phyloP scores from a whole-genome alignment of 2,797 vertebrate genomes.

The Pempheris klunzingeri region DNA sequence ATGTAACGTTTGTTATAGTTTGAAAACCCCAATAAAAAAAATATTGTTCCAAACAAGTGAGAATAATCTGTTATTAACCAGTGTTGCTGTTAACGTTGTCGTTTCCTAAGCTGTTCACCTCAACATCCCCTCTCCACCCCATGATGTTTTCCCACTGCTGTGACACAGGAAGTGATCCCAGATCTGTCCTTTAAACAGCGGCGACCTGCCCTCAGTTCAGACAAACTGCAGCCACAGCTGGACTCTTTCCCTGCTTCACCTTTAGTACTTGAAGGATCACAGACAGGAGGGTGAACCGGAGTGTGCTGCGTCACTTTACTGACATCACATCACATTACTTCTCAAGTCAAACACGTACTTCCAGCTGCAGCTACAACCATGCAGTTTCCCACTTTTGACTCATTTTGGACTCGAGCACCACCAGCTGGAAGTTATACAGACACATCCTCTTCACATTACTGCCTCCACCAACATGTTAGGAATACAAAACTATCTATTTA shows the following conservation, averaged over 20 bases:
- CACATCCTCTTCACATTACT: slow-evolving; percentile 12
- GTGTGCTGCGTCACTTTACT: slow-evolving; percentile 4
- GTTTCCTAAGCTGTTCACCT: background rate
- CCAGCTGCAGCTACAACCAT: background rate
- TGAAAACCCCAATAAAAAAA: too few species aligned
- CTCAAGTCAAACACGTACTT: background rate
- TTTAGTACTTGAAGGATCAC: background rate
- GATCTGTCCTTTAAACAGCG: background rate
- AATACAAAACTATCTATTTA: slow-evolving; percentile 13
- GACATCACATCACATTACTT: background rate
- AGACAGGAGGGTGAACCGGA: slow-evolving; percentile 3
- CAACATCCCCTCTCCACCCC: too few species aligned
- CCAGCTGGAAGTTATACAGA: background rate
- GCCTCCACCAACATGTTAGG: background rate
- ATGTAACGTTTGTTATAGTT: too few species aligned
- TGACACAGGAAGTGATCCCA: background rate
- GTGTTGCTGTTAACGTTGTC: background rate
- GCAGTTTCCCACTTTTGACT: background rate
- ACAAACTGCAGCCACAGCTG: background rate
- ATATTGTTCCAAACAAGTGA: too few species aligned
- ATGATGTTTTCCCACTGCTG: background rate
- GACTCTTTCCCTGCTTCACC: background rate
- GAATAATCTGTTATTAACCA: background rate
- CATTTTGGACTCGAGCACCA: background rate
- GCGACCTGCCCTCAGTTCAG: background rate